A percentile compares a stretch with the other conserved stretches of the same genome.
These are phyloP conservation scores for Trochalopteron elliotii DNA, from an alignment of 2,113 vertebrate species.

Conservation along the genomic window DNA sequence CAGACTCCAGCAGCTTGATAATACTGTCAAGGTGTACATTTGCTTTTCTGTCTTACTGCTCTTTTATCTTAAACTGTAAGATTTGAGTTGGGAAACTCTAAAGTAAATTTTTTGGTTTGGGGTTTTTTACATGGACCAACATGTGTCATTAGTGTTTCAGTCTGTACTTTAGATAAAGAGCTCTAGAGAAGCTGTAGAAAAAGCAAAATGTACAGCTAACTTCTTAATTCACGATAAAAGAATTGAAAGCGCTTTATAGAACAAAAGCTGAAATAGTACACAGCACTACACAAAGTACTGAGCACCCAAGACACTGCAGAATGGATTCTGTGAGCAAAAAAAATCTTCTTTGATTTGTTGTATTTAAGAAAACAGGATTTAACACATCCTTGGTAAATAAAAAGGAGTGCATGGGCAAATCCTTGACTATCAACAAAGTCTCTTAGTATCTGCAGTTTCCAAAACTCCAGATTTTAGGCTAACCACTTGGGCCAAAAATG, in stretches of 20 bases:
- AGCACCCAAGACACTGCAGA: not conserved
- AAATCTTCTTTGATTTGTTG: not conserved
- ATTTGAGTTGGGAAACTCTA: not conserved
- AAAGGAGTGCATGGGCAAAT: not conserved
- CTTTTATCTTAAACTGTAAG: not conserved
- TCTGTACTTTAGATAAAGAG: not conserved
- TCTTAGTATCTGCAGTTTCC: not conserved
- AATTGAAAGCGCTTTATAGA: not conserved
- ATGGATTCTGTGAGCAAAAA: not conserved
- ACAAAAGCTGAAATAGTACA: not conserved
- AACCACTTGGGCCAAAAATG: not conserved
- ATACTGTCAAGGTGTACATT: not conserved
- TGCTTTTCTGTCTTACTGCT: not conserved
- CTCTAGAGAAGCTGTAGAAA: not conserved
- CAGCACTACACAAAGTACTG: not conserved
- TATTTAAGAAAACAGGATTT: not conserved
- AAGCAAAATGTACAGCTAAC: not conserved
- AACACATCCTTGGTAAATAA: not conserved
- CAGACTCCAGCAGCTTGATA: not conserved
- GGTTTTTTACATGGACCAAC: accelerated
- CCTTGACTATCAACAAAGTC: not conserved
- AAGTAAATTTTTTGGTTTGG: not conserved
- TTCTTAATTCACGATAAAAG: not conserved
- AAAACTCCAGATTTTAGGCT: not conserved
- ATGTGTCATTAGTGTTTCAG: not conserved